These are phyloP conservation scores for Pteropus alecto DNA, from an alignment of 2,113 vertebrate genomes.

Conservation along the genomic window DNA sequence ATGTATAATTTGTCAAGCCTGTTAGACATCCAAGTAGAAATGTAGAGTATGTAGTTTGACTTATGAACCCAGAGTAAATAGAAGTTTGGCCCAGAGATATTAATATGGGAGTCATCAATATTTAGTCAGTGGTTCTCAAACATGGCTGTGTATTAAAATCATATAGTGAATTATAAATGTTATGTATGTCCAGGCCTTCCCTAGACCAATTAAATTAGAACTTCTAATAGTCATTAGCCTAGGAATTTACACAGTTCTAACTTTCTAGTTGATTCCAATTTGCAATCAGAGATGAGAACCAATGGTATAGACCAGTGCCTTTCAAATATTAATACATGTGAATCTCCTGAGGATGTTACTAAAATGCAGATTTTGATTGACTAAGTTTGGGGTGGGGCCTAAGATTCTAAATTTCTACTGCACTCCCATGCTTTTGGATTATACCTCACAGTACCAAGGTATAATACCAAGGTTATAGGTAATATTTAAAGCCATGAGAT, in stretches of 20 bases:
- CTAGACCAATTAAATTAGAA: neutral
- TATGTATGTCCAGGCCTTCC: neutral
- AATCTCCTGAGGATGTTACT: neutral
- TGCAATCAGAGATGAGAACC: neutral
- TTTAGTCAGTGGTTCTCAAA: constrained; percentile 8
- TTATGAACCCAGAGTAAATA: neutral
- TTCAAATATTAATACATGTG: neutral
- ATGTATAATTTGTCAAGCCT: neutral
- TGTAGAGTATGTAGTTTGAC: neutral
- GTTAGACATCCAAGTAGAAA: neutral
- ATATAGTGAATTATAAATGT: neutral
- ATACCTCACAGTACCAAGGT: neutral
- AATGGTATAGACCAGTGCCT: neutral
- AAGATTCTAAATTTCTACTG: neutral
- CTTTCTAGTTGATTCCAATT: neutral
- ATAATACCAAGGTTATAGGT: neutral
- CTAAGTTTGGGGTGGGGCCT: neutral
- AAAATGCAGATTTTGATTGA: neutral
- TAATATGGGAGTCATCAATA: neutral
- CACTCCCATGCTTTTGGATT: neutral
- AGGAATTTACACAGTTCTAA: neutral
- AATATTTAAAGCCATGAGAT: neutral
- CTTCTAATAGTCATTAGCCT: neutral
- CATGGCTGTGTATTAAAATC: neutral
- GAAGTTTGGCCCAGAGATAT: neutral